Evolutionary conservation across 2,888 invertebrate species (phyloP), one percentile per base, ranked within the genome.

Genomic region (Syritta pipiens): DNA sequence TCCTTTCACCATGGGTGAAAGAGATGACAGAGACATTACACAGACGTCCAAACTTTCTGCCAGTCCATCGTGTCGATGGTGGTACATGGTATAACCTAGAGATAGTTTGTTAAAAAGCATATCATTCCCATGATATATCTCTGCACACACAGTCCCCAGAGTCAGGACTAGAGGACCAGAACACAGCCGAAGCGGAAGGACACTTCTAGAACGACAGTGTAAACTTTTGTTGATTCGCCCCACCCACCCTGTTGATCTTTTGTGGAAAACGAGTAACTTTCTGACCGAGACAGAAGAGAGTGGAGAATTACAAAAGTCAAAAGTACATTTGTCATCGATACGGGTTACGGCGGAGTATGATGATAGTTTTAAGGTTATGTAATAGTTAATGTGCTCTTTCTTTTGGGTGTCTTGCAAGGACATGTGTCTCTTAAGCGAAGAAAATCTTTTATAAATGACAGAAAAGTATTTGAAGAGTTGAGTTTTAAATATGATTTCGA

Each of bases 281-380:
- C n/a, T 60, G 46, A 71, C 60, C 53, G 6, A 62, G 65, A 9
- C 9, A 10, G n/a, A 12, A 35, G 17, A 28, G 20, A 22, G 17
- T 9, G 53, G 9, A 32, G 10, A 60, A 53, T 44, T 60, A 44
- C 60, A 40, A 62, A 62, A 62, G 69, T 71, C 60, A 71, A 53
- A 71, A 71, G 69, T 40, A 62, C 53, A 62, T 71, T 53, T 62
- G 69, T 62, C 69, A 53, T 71, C 69, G 69, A 60, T 71, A 71
- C 53, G 69, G 60, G 62, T 46, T 60, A n/a, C n/a, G n/a, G 40
- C 40, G 42, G 40, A 51, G 32, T 32, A 51, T 51, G n/a, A n/a
- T n/a, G 44, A 51, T 51, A 51, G 51, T 69, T 49, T 49, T n/a
- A 67, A 6, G 40, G 32, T 30, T 60, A 19, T 26, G 49, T 57